Base-by-base conservation (phyloP, 23 tunicate species). In the Botrylloides violaceus region DNA sequence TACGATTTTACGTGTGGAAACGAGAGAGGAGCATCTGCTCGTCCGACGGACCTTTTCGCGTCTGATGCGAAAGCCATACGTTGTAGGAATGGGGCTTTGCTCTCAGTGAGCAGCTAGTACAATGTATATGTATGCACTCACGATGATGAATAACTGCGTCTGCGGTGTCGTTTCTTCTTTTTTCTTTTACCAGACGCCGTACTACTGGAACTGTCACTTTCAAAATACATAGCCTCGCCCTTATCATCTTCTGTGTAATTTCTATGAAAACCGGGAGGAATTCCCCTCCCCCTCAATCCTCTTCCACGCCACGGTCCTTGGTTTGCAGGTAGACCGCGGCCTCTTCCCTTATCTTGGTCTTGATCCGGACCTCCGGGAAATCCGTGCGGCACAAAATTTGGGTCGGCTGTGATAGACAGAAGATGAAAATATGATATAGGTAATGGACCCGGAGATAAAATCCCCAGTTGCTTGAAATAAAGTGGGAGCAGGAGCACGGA, bases 211-310 rank as follows among this genome's bases (percentile, higher is more conserved):
- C 24, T 37, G 58, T 36, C 37, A 5, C 57, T 36, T 39, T 68
- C 74, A 9, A 37, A 25, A 43, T 68, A 68, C 28, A 68, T 56
- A 23, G 58, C 56, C 15, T 43, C 58, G 58, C 74, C 74, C 20
- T 43, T 43, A 4, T 68, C 74, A 43, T 68, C 74, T 43, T 68
- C 74, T 2, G 74, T 68, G 74, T 68, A 68, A 37, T 68, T 68
- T 24, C 56, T 26, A 68, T 68, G 74, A 43, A 68, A 68, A 32
- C 74, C 74, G 0, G 74, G 74, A 19, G 74, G 74, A 4, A 68
- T 68, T 5, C 74, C 74, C 18, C 74, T 19, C 5, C 74, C 74
- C 12, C 58, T 18, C 43, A 68, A 30, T 32, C 74, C 74, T 26
- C 74, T 39, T n/a, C 74, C 74, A 24, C 47, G 36, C 74, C 74